Evolutionary conservation across 2,113 vertebrate species (phyloP).

Genomic region (Nycticebus coucang): DNA sequence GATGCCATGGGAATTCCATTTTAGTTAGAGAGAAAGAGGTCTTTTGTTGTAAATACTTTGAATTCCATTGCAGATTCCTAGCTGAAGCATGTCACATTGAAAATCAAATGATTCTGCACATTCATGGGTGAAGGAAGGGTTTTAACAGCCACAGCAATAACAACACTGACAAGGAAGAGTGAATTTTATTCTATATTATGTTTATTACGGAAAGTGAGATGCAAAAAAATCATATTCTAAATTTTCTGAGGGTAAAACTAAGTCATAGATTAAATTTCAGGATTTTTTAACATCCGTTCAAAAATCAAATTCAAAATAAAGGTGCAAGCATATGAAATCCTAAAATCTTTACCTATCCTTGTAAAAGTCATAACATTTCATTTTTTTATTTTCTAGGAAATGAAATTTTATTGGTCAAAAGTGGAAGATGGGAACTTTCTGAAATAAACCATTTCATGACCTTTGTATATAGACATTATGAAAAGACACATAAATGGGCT

Average conservation of each 20-base stretch:
- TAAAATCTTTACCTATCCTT: conserved; percentile 35
- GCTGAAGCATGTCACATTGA: neutral
- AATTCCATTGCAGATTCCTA: neutral
- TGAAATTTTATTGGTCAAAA: conserved; percentile 29
- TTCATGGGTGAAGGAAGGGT: neutral
- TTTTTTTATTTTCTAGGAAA: conserved; percentile 46
- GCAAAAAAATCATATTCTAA: conserved; percentile 59
- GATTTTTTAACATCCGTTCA: conserved; percentile 6
- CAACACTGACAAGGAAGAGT: neutral
- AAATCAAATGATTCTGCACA: conserved; percentile 1
- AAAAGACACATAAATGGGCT: conserved; percentile 27
- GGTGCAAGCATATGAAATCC: neutral
- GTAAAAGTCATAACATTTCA: conserved; percentile 32
- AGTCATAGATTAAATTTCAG: conserved; percentile 37
- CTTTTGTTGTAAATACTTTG: neutral
- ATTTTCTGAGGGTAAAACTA: conserved; percentile 38
- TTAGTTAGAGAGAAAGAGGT: neutral
- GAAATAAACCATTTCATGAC: conserved; percentile 34
- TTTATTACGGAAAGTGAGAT: conserved; percentile 72
- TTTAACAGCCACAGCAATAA: neutral
- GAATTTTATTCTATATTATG: neutral
- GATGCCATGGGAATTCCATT: neutral
- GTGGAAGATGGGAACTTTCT: neutral
- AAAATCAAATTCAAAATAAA: conserved; percentile 41
- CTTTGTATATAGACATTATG: neutral